Percentiles rank a stretch among this genome's conserved stretches.
These are phyloP conservation scores for Cydia pomonella DNA, from an alignment of 1,140 invertebrate species.

Conservation along the genomic window DNA sequence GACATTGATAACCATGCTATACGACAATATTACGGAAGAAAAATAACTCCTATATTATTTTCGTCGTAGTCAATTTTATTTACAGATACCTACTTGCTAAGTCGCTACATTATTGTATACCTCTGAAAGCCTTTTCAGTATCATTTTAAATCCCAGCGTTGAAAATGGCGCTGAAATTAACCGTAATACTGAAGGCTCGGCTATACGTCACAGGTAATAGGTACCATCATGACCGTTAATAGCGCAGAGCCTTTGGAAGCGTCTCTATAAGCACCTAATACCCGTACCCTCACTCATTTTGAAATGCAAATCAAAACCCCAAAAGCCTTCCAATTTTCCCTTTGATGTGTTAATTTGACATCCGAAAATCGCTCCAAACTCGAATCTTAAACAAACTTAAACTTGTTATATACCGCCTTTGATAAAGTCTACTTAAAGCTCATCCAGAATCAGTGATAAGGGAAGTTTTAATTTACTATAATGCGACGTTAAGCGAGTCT, in stretches of 20 bases:
- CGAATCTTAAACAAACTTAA: constrained; percentile 28
- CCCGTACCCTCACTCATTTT: constrained; percentile 19
- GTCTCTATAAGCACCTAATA: constrained; percentile 8
- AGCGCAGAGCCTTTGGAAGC: background rate
- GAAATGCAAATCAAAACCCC: constrained; percentile 33
- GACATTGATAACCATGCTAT: no score
- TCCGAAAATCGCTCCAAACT: constrained; percentile 24
- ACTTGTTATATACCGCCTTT: constrained; percentile 18
- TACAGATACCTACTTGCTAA: no score
- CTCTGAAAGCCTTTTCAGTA: no score
- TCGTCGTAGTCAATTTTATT: no score
- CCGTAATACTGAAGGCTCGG: background rate
- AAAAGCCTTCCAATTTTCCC: constrained; percentile 21
- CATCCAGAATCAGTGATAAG: constrained; percentile 7
- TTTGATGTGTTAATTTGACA: constrained; percentile 32
- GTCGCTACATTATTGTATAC: no score
- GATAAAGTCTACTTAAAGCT: background rate
- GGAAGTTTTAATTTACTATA: constrained; percentile 26
- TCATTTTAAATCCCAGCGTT: background rate
- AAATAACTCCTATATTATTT: no score
- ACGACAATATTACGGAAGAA: no score
- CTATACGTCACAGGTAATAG: no score
- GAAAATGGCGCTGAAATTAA: constrained; percentile 3
- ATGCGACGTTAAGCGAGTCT: constrained; percentile 19
- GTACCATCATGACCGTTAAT: background rate